phyloP scores from a whole-genome alignment of 2,113 vertebrate species.

The Baryphthengus martii region DNA sequence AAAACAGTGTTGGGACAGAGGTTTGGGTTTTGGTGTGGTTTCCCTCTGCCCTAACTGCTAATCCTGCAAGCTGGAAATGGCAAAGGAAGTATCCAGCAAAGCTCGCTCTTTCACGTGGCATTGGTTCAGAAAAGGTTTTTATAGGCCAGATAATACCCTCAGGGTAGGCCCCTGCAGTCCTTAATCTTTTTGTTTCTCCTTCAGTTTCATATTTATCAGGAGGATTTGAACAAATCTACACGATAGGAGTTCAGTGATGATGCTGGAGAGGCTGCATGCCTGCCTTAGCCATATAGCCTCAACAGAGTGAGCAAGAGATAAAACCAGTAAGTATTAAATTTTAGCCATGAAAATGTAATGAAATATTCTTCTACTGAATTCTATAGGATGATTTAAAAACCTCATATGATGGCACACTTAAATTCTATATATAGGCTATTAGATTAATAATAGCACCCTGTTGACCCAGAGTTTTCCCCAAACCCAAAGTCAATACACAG shows the following conservation, averaged over 20 bases:
- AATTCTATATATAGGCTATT: conserved; percentile 4
- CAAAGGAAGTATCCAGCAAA: not conserved
- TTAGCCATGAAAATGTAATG: not conserved
- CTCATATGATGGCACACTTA: not conserved
- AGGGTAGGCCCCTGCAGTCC: not conserved
- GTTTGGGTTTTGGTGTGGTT: not conserved
- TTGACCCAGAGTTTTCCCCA: conserved; percentile 11
- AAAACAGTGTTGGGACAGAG: not conserved
- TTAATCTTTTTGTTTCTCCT: not conserved
- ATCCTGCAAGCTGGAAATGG: not conserved
- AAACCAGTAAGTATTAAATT: not conserved
- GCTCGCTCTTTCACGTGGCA: rapidly evolving
- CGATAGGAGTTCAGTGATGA: not conserved
- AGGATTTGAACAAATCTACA: not conserved
- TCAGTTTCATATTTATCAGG: not conserved
- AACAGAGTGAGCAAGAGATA: not conserved
- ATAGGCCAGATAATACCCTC: not conserved
- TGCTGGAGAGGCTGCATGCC: not conserved
- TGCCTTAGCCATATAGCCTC: not conserved
- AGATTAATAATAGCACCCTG: conserved; percentile 24
- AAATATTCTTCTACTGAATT: not conserved
- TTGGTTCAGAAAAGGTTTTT: not conserved
- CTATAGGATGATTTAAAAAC: not conserved
- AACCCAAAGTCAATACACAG: not conserved
- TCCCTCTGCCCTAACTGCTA: not conserved